These are phyloP conservation scores for Tachina fera DNA, from an alignment of 2,888 invertebrate species.

Conservation along the genomic window DNA sequence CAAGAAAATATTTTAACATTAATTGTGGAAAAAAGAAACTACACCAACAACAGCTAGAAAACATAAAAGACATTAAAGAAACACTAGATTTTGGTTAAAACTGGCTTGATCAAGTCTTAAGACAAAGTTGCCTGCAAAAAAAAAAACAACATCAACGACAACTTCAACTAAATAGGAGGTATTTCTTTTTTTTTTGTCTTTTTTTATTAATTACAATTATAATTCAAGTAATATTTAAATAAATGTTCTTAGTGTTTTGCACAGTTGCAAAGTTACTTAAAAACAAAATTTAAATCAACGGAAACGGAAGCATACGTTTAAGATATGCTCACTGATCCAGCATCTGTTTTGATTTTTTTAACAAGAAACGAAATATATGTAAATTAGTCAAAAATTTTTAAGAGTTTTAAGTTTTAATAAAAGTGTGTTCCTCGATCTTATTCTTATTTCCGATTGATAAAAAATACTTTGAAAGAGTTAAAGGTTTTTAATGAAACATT, in stretches of 20 bases:
- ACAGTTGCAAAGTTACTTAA: not conserved
- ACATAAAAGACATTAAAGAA: slow-evolving; percentile 40
- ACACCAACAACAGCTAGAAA: slow-evolving; percentile 21
- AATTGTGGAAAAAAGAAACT: slow-evolving; percentile 56
- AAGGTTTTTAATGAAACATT: too few species aligned
- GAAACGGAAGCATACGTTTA: slow-evolving; percentile 63
- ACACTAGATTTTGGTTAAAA: slow-evolving; percentile 54
- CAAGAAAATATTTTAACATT: slow-evolving; percentile 33
- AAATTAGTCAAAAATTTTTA: not conserved
- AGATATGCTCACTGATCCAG: slow-evolving; percentile 1
- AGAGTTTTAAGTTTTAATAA: not conserved
- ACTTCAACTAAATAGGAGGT: slow-evolving; percentile 30
- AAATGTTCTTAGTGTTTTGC: slow-evolving; percentile 38
- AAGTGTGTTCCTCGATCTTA: too few species aligned
- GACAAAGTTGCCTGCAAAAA: slow-evolving; percentile 41
- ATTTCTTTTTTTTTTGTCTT: slow-evolving; percentile 10
- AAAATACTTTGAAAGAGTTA: too few species aligned
- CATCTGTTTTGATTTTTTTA: not conserved
- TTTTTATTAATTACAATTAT: slow-evolving; percentile 14
- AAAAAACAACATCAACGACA: slow-evolving; percentile 23
- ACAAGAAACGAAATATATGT: not conserved
- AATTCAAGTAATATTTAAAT: not conserved
- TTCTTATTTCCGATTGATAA: too few species aligned
- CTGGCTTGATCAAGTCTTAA: slow-evolving; percentile 56
- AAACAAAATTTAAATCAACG: slow-evolving; percentile 33